Evolutionary conservation across 2,888 invertebrate species (phyloP).

Genomic region (Seira ritae): DNA sequence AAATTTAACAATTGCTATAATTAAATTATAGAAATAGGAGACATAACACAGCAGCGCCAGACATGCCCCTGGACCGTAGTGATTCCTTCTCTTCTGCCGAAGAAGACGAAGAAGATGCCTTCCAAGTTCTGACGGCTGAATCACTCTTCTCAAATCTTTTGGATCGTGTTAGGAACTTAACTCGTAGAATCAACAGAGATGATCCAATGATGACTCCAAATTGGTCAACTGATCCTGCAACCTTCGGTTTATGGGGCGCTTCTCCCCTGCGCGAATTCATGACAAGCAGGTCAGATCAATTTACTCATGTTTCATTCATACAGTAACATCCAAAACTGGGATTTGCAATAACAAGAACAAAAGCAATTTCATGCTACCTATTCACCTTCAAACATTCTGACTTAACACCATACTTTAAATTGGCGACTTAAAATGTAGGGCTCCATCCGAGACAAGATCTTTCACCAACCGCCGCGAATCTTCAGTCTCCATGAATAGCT

Average conservation of each 20-base stretch:
- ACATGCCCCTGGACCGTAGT: conserved; percentile 80
- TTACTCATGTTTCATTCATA: not conserved
- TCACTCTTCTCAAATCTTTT: conserved; percentile 84
- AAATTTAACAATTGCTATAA: no score
- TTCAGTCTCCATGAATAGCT: conserved; percentile 74
- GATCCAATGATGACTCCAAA: conserved; percentile 81
- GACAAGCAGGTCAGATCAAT: conserved; percentile 60
- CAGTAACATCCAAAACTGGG: no score
- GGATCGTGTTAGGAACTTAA: conserved; percentile 84
- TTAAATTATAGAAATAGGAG: conserved; percentile 34
- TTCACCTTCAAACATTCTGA: not conserved
- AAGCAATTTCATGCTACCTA: not conserved
- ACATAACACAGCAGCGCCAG: conserved; percentile 46
- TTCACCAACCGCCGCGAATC: conserved; percentile 75
- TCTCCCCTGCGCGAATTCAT: conserved; percentile 69
- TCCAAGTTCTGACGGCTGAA: conserved; percentile 93
- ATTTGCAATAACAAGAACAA: no score
- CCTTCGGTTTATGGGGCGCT: conserved; percentile 65
- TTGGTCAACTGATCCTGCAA: conserved; percentile 78
- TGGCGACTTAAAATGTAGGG: conserved; percentile 31
- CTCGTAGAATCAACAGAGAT: conserved; percentile 89
- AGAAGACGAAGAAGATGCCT: conserved; percentile 89
- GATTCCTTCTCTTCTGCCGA: conserved; percentile 92
- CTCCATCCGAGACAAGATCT: conserved; percentile 68
- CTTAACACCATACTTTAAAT: not conserved